Conservation (phyloP, 2,888 invertebrate genomes). For the Thymelicus acteon region DNA sequence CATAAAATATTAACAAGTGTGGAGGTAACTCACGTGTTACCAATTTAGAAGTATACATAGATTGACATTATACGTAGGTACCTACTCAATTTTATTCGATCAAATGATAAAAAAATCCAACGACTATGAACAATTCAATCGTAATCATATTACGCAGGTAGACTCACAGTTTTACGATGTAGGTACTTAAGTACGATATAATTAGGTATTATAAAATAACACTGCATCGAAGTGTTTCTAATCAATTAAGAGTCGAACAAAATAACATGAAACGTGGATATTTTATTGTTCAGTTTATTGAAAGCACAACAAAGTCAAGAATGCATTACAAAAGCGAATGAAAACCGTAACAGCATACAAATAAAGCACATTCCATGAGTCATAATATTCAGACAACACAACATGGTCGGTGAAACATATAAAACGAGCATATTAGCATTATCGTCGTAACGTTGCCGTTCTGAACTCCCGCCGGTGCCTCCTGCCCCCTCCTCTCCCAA, state of each 20-base stretch:
- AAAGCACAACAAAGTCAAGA: constrained; percentile 10
- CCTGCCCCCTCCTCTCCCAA: constrained; percentile 71
- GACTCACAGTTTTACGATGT: constrained; percentile 2
- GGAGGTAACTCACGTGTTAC: too few species aligned
- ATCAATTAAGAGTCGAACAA: constrained; percentile 14
- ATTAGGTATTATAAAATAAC: not conserved
- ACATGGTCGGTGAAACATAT: constrained; percentile 57
- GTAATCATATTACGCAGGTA: not conserved
- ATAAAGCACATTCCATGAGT: constrained; percentile 32
- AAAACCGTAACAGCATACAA: constrained; percentile 20
- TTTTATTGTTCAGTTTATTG: constrained; percentile 17
- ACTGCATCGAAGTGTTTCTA: not conserved
- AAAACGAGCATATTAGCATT: constrained; percentile 64
- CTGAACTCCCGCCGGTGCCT: constrained; percentile 72
- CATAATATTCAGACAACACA: constrained; percentile 38
- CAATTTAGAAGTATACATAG: too few species aligned
- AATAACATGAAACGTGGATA: constrained; percentile 10
- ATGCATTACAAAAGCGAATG: constrained; percentile 17
- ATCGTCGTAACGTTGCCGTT: constrained; percentile 68
- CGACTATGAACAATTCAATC: not conserved
- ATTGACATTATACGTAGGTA: too few species aligned
- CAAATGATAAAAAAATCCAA: constrained; percentile 1
- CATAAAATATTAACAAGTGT: too few species aligned
- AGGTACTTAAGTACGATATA: not conserved
- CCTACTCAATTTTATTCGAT: not conserved